phyloP scores from a whole-genome alignment of 1,140 invertebrate genomes.

The Cotesia glomerata region DNA sequence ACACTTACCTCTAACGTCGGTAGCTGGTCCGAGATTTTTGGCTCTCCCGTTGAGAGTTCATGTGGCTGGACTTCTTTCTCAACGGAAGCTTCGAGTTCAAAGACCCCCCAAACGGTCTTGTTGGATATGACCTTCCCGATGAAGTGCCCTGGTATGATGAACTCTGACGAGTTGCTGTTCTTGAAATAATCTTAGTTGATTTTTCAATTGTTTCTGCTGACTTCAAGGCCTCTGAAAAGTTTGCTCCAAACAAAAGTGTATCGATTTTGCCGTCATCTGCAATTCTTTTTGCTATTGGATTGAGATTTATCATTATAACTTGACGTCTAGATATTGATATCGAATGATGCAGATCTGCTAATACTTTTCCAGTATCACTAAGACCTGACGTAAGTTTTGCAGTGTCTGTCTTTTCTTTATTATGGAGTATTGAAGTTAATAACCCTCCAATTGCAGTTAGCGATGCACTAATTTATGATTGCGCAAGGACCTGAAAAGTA shows the following conservation, averaged over 20 bases:
- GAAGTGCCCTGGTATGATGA: neutral
- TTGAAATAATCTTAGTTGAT: constrained; percentile 14
- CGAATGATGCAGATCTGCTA: constrained; percentile 20
- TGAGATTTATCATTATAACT: neutral
- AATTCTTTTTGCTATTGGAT: constrained; percentile 20
- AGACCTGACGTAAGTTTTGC: neutral
- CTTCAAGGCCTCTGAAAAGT: constrained; percentile 29
- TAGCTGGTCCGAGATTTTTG: neutral
- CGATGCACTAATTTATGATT: constrained; percentile 10
- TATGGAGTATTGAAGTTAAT: neutral
- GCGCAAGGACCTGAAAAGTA: constrained; percentile 5
- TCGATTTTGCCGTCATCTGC: constrained; percentile 12
- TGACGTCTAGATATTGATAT: constrained; percentile 12
- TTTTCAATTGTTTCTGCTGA: constrained; percentile 31
- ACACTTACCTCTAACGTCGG: neutral
- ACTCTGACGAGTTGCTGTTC: neutral
- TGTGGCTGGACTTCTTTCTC: neutral
- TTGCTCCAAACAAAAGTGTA: constrained; percentile 22
- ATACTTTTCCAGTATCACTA: constrained; percentile 15
- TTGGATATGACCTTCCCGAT: neutral
- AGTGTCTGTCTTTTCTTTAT: neutral
- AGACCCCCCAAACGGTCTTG: neutral
- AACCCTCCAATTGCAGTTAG: constrained; percentile 6
- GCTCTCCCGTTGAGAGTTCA: neutral
- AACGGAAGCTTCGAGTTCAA: neutral